Evolutionary conservation across 2,113 vertebrate genomes (phyloP).

Genomic region (Zootoca vivipara): DNA sequence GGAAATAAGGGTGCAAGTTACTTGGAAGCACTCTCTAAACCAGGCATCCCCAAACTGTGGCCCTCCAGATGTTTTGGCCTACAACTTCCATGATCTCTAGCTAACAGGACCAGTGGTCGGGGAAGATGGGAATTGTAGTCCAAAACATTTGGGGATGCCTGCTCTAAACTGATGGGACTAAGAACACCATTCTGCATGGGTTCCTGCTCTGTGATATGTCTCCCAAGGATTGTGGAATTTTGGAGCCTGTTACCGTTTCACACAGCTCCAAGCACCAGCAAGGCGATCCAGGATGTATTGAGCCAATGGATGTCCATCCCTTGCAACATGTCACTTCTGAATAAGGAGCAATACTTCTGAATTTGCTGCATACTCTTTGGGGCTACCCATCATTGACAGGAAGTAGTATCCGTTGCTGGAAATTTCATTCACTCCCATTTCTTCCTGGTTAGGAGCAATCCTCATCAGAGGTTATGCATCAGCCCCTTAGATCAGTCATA

Average conservation of each 20-base stretch:
- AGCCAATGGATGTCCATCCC: background rate
- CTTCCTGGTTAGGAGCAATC: background rate
- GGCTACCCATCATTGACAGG: background rate
- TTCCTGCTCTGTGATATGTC: background rate
- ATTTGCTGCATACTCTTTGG: background rate
- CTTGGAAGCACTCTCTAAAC: background rate
- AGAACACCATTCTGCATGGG: background rate
- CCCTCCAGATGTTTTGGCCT: no score
- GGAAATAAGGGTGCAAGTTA: background rate
- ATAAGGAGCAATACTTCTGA: background rate
- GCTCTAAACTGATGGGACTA: no score
- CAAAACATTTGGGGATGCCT: no score
- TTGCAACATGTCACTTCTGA: background rate
- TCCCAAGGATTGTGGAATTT: background rate
- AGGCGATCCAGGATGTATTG: no score
- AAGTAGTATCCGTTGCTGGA: background rate
- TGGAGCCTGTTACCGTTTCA: background rate
- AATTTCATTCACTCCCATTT: background rate
- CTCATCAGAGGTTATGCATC: background rate
- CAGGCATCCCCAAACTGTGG: no score
- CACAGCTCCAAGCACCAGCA: background rate
- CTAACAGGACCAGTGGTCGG: no score
- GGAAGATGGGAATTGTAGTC: no score
- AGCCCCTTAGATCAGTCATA: no score
- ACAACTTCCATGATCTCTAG: no score